These are phyloP conservation scores for Pinctada fucata DNA, from an alignment of 2,888 invertebrate genomes.

Conservation along the genomic window DNA sequence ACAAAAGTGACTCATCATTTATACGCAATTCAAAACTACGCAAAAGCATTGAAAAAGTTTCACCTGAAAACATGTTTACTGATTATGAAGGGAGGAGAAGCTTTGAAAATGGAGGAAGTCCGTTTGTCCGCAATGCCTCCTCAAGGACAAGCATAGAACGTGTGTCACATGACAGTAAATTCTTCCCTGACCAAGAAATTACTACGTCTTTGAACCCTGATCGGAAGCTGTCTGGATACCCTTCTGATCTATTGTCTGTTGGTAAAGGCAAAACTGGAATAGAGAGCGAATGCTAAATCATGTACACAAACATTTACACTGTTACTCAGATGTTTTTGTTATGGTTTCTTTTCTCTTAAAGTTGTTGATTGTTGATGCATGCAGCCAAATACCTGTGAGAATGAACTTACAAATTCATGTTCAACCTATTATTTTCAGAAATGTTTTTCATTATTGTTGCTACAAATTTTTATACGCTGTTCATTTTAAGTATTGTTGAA, in stretches of 20 bases:
- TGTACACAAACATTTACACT: no score
- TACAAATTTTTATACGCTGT: no score
- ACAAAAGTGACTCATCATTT: background rate
- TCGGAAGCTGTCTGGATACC: background rate
- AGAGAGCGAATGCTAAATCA: background rate
- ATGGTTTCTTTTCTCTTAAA: no score
- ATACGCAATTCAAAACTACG: conserved; percentile 14
- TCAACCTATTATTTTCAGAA: no score
- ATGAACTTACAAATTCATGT: no score
- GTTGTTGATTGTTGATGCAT: no score
- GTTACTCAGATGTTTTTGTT: no score
- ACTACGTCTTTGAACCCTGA: background rate
- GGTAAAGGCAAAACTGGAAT: background rate
- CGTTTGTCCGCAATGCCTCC: background rate
- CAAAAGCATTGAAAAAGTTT: conserved; percentile 18
- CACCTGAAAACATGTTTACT: conserved; percentile 4
- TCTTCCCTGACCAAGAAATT: background rate
- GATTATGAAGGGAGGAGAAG: conserved; percentile 12
- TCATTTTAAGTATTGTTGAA: no score
- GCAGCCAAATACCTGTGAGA: no score
- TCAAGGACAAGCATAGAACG: background rate
- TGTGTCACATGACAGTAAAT: background rate
- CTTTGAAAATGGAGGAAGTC: conserved; percentile 6
- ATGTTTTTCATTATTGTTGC: no score
- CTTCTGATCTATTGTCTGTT: background rate